These are phyloP conservation scores for Echinometra lucunter DNA, from an alignment of 53 echinoderm and acorn worm species.

Conservation along the genomic window DNA sequence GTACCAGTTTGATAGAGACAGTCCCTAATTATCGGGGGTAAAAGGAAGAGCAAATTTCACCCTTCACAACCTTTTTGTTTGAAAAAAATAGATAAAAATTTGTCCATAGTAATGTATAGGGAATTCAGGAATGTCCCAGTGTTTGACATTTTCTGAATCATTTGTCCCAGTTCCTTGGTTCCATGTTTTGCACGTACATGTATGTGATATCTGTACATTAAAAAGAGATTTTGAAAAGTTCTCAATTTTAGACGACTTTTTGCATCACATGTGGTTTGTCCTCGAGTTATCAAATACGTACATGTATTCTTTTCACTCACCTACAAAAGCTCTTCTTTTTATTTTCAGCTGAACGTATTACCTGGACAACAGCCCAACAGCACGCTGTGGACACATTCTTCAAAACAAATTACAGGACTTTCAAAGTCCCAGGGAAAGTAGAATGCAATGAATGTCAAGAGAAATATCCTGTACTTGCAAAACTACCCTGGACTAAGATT, in stretches of 20 bases:
- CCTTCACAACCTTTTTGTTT: slow-evolving; percentile 11
- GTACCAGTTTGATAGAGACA: no score
- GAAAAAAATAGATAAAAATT: slow-evolving; percentile 3
- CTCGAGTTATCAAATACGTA: slow-evolving; percentile 13
- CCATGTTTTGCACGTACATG: no score
- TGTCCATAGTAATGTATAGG: background rate
- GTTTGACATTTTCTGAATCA: no score
- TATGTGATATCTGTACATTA: background rate
- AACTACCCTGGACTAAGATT: slow-evolving; percentile 35
- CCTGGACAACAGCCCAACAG: slow-evolving; percentile 29
- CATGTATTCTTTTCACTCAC: slow-evolving; percentile 22
- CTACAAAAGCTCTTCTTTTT: slow-evolving; percentile 2
- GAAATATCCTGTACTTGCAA: slow-evolving; percentile 24
- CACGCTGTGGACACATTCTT: slow-evolving; percentile 30
- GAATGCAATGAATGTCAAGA: background rate
- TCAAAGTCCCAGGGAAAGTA: slow-evolving; percentile 15
- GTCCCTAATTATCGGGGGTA: no score
- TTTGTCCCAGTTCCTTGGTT: no score
- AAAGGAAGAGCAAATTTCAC: slow-evolving; percentile 10
- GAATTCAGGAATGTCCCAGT: no score
- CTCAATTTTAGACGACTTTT: slow-evolving; percentile 4
- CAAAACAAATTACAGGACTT: slow-evolving; percentile 29
- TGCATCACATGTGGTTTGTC: slow-evolving; percentile 1
- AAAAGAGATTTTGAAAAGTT: background rate
- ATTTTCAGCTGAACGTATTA: slow-evolving; percentile 23